These are phyloP conservation scores for Dicentrarchus labrax DNA, from an alignment of 2,113 vertebrate genomes.

Conservation along the genomic window DNA sequence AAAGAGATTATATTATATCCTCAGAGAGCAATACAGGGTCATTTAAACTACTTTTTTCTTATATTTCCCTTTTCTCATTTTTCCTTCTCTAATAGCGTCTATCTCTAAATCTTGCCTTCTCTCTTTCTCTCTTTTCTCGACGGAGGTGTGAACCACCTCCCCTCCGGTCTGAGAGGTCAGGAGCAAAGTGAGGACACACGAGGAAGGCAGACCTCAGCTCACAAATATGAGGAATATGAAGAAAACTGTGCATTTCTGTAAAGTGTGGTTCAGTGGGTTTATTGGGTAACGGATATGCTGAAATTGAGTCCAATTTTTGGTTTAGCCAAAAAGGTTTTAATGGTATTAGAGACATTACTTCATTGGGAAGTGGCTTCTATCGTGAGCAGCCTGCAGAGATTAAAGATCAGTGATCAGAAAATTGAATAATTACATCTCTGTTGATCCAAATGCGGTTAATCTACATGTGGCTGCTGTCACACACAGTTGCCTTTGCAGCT, in stretches of 20 bases:
- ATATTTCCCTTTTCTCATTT: background rate
- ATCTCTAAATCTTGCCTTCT: slow-evolving; percentile 1
- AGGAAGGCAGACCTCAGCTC: slow-evolving; percentile 56
- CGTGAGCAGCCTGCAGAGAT: slow-evolving; percentile 41
- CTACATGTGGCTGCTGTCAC: slow-evolving; percentile 35
- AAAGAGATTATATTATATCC: too few relatives aligned
- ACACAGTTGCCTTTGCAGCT: slow-evolving; percentile 19
- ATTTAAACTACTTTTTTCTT: background rate
- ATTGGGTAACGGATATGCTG: slow-evolving; percentile 67
- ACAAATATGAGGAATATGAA: slow-evolving; percentile 66
- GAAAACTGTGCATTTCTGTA: slow-evolving; percentile 59
- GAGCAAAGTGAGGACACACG: slow-evolving; percentile 65
- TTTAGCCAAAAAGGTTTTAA: slow-evolving; percentile 65
- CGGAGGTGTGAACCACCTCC: slow-evolving; percentile 53
- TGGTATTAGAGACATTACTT: slow-evolving; percentile 78
- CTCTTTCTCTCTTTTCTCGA: background rate
- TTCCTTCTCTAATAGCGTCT: background rate
- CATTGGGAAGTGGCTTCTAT: slow-evolving; percentile 69
- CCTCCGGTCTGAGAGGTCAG: slow-evolving; percentile 44
- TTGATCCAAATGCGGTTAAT: slow-evolving; percentile 20
- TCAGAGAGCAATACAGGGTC: too few relatives aligned
- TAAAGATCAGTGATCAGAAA: slow-evolving; percentile 65
- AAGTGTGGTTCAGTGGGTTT: slow-evolving; percentile 74
- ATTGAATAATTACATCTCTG: slow-evolving; percentile 57
- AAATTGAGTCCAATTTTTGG: slow-evolving; percentile 54